phyloP scores from a whole-genome alignment of 2,797 vertebrate genomes.

The Triplophysa bombifrons region DNA sequence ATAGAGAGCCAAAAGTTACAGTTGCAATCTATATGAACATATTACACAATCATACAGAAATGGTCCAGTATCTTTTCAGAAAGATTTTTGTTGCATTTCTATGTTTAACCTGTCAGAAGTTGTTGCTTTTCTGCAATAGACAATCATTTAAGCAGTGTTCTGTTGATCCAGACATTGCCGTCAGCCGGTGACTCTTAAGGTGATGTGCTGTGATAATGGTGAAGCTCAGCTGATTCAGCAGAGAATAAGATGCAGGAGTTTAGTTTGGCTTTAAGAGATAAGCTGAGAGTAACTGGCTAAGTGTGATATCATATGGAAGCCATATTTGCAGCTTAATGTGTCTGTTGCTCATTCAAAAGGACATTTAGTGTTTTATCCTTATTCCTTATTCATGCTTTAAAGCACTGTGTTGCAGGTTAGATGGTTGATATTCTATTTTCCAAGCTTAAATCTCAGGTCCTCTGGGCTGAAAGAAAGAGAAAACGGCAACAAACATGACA shows the following conservation, averaged over 20 bases:
- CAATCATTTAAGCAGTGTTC: slow-evolving; percentile 32
- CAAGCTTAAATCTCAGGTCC: neutral
- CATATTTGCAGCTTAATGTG: slow-evolving; percentile 47
- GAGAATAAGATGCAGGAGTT: slow-evolving; percentile 41
- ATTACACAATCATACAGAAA: neutral
- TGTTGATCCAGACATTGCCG: slow-evolving; percentile 36
- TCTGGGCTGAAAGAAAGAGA: neutral
- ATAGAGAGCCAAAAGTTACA: too few species aligned
- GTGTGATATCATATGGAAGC: slow-evolving; percentile 51
- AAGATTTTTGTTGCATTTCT: neutral
- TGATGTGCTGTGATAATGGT: slow-evolving; percentile 25
- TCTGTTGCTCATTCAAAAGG: neutral
- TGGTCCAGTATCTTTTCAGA: neutral
- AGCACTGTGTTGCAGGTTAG: neutral
- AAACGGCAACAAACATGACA: neutral
- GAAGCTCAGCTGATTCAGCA: slow-evolving; percentile 44
- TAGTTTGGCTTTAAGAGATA: slow-evolving; percentile 53
- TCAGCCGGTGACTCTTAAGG: slow-evolving; percentile 36
- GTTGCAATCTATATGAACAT: neutral
- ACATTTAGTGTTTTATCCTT: neutral
- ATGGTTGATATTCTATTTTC: neutral
- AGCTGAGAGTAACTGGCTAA: slow-evolving; percentile 46
- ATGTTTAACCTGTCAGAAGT: neutral
- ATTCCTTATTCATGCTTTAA: neutral
- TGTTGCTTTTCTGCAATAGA: neutral